Conservation (phyloP, 1,140 invertebrate species). For the Gerris buenoi region DNA sequence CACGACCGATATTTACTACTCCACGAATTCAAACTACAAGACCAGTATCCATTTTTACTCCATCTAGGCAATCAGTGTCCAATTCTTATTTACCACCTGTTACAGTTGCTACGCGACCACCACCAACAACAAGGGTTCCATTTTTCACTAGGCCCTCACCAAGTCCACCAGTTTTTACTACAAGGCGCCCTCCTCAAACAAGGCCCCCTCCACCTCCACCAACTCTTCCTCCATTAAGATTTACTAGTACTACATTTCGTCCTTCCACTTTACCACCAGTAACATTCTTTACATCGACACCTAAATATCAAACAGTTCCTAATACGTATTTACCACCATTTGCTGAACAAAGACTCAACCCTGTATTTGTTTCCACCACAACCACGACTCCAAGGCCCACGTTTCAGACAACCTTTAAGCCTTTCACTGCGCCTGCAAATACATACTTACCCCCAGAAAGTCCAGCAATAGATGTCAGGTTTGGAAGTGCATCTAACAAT, state of each 20-base stretch:
- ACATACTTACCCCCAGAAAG: background rate
- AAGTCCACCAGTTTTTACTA: background rate
- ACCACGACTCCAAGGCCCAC: conserved; percentile 16
- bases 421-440: background rate
- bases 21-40: background rate
- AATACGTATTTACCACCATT: background rate
- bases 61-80: background rate
- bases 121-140: background rate
- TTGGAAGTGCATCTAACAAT: background rate
- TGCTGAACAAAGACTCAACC: background rate
- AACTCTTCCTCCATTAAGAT: background rate
- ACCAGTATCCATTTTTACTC: background rate
- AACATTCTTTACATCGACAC: background rate
- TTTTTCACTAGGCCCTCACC: background rate
- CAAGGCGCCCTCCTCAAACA: background rate
- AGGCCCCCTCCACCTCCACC: background rate
- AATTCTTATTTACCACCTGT: background rate
- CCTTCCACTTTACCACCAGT: background rate
- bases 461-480: background rate
- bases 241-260: background rate
- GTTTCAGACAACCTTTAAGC: conserved; percentile 9
- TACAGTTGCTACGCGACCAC: background rate
- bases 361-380: background rate
- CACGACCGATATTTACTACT: background rate
- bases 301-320: background rate